phyloP scores from a whole-genome alignment of 2,113 vertebrate genomes.

The Alces alces region DNA sequence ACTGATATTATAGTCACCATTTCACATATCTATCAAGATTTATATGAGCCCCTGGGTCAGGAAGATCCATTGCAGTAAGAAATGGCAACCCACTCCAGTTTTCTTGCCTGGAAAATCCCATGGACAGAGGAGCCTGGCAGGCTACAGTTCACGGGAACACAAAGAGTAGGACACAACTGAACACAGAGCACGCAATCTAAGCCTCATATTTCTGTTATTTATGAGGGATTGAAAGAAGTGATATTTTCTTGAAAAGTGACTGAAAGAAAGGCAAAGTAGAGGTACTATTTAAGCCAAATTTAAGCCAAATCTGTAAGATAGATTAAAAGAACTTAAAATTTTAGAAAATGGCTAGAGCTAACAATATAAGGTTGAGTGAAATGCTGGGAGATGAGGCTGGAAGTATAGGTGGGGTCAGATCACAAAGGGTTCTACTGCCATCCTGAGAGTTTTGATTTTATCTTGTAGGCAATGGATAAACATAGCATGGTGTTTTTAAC shows the following conservation, averaged over 20 bases:
- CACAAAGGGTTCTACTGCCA: background rate
- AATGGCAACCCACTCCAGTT: background rate
- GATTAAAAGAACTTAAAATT: background rate
- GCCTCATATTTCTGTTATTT: background rate
- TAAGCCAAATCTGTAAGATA: background rate
- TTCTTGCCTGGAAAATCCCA: background rate
- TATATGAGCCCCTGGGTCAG: background rate
- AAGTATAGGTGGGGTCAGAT: background rate
- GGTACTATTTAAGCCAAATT: background rate
- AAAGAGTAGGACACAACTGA: background rate
- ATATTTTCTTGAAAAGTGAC: background rate
- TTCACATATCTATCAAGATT: background rate
- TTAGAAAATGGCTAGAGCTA: background rate
- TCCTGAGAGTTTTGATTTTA: background rate
- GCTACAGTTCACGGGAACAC: background rate
- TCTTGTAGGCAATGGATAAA: background rate
- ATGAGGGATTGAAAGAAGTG: background rate
- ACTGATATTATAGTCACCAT: background rate
- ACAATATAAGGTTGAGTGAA: rapidly evolving
- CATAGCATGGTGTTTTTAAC: background rate
- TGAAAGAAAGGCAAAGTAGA: background rate
- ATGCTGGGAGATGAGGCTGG: background rate
- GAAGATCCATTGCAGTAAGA: background rate
- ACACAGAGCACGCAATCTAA: background rate
- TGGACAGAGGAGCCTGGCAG: background rate